Base-by-base conservation (phyloP, 2,888 invertebrate genomes). In the Acleris literana region DNA sequence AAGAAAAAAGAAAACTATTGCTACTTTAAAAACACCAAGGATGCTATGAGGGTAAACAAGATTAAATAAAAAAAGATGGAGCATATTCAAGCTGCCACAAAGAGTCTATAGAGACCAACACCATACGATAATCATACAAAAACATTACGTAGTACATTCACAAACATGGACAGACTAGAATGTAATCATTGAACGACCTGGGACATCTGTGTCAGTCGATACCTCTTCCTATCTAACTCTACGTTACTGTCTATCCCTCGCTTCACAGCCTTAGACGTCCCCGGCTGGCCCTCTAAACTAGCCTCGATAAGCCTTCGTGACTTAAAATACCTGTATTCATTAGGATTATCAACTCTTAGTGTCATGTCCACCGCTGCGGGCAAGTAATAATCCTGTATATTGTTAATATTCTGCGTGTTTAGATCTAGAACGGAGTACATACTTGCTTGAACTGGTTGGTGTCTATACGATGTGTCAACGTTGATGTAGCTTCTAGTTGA, bases 131-230 rank as follows among this genome's bases (percentile, higher is more conserved):
- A 39, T 39, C 39, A 39, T 39, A 13, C 13, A 39, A 39, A 39
- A 39, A 39, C 4, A 39, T 13, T 39, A 13, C 39, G 39, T 13
- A 39, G 33, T 39, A 39, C 39, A 70, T 63, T 66, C 68, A 68
- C 59, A 66, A 72, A 80, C 82, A 80, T 84, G 84, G 77, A 82
- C 39, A n/a, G 63, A 72, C 65, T 68, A 69, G 51, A 67, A 55
- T 52, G 53, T 53, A 73, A 86, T 91, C 87, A 91, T 75, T 90
- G 90, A 71, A 90, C 88, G 16, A 87, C 89, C 72, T 90, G 90
- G 2, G 90, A 88, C 83, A 90, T 81, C 64, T 88, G 87, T 0
- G 86, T 74, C 17, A 90, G 74, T 6, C 90, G 78, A 68, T 87
- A 90, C 61, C 90, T 79, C 70, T 92, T 91, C 63, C 84, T 82